Percentiles rank a stretch among this genome's conserved stretches.
Conservation (phyloP, 1,140 invertebrate species). For the Myzus persicae region DNA sequence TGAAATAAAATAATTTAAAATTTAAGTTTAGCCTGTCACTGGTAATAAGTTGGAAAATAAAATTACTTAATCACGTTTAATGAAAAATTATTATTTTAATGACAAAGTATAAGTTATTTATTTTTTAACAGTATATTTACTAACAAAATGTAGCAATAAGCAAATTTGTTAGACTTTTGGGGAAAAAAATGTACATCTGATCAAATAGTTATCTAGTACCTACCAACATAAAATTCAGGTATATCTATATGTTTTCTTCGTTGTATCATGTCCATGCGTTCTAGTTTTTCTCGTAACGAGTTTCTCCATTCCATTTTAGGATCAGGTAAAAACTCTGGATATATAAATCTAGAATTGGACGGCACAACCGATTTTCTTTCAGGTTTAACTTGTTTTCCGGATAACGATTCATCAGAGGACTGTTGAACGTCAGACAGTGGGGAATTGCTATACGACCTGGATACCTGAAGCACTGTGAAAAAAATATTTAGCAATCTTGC, state of each 20-base stretch:
- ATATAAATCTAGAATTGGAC: slow-evolving; percentile 72
- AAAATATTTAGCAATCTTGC: background rate
- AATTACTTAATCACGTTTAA: background rate
- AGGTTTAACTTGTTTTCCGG: slow-evolving; percentile 42
- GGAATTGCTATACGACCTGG: background rate
- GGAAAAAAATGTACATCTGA: background rate
- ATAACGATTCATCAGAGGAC: background rate
- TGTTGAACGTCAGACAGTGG: background rate
- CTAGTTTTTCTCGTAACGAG: slow-evolving; percentile 83
- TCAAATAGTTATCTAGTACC: slow-evolving; percentile 63
- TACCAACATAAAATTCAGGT: slow-evolving; percentile 97
- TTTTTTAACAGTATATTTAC: too few relatives aligned
- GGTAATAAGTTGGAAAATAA: too few relatives aligned
- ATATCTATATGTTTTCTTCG: slow-evolving; percentile 84
- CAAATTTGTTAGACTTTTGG: too few relatives aligned
- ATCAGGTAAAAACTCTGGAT: slow-evolving; percentile 95
- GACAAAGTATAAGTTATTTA: background rate
- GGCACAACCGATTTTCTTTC: slow-evolving; percentile 54
- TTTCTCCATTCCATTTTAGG: slow-evolving; percentile 82
- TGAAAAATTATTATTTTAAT: background rate
- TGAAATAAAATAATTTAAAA: too few relatives aligned
- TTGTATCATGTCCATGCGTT: slow-evolving; percentile 91
- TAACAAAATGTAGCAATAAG: too few relatives aligned
- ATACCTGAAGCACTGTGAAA: background rate
- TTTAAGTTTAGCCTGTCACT: too few relatives aligned